Conservation (phyloP, 1,140 invertebrate species). For the Drosophila serrata region DNA sequence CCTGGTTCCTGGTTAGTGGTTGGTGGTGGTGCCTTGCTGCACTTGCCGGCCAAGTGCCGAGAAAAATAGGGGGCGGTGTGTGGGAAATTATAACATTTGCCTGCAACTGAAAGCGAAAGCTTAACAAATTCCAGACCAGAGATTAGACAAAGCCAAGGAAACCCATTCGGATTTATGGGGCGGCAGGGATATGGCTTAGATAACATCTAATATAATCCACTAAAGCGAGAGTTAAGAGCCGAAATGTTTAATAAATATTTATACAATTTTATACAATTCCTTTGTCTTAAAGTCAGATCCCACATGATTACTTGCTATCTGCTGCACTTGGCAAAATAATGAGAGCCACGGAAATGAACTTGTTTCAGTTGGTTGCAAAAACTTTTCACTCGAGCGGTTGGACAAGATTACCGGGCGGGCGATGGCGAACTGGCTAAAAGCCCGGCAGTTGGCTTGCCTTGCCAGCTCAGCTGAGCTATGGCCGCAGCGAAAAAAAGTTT, state of each 20-base stretch:
- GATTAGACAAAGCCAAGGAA: slow-evolving; percentile 58
- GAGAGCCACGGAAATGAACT: slow-evolving; percentile 69
- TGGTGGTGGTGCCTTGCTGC: neutral
- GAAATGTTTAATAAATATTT: slow-evolving; percentile 6
- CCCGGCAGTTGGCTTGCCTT: slow-evolving; percentile 35
- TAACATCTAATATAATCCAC: neutral
- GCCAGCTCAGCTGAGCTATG: slow-evolving; percentile 67
- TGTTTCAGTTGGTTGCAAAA: slow-evolving; percentile 58
- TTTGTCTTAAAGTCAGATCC: neutral
- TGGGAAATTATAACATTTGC: slow-evolving; percentile 73
- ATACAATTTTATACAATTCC: no score
- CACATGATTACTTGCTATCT: slow-evolving; percentile 8
- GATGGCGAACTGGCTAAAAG: slow-evolving; percentile 35
- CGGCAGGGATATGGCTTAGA: slow-evolving; percentile 8
- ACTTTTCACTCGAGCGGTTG: slow-evolving; percentile 68
- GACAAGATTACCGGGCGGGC: slow-evolving; percentile 77
- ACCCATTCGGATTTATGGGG: slow-evolving; percentile 43
- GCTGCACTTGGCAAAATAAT: slow-evolving; percentile 63
- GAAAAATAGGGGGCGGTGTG: slow-evolving; percentile 13
- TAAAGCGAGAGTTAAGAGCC: neutral
- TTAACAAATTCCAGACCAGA: slow-evolving; percentile 74
- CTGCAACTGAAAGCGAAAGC: slow-evolving; percentile 74
- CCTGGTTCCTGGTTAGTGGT: neutral
- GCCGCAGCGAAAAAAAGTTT: slow-evolving; percentile 80
- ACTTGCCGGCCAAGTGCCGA: neutral